Conservation (phyloP, 2,888 invertebrate genomes). For the Limnephilus rhombicus region DNA sequence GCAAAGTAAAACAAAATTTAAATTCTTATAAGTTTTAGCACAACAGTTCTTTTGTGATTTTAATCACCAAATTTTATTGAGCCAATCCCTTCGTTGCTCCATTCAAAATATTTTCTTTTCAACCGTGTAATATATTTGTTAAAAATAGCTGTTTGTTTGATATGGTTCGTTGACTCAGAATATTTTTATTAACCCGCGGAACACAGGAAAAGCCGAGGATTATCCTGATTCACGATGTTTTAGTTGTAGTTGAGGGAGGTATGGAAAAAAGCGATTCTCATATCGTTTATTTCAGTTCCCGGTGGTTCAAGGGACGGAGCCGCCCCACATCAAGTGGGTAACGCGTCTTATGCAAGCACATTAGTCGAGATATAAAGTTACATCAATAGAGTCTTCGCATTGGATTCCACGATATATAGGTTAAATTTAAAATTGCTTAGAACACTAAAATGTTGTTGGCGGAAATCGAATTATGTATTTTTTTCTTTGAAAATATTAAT, state of each 20-base stretch:
- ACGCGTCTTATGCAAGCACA: constrained; percentile 61
- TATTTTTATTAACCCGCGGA: constrained; percentile 33
- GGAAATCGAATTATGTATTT: background rate
- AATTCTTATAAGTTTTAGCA: background rate
- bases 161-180: constrained; percentile 32
- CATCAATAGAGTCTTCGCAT: constrained; percentile 54
- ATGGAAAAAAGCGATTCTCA: constrained; percentile 16
- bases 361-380: constrained; percentile 61
- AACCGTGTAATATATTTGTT: constrained; percentile 31
- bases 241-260: background rate
- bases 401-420: background rate
- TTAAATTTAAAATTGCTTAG: background rate
- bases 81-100: background rate
- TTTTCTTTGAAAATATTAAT: background rate
- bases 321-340: constrained; percentile 45
- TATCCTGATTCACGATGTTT: constrained; percentile 33
- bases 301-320: background rate
- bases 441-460: background rate
- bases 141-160: constrained; percentile 39
- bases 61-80: background rate
- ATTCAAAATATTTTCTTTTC: constrained; percentile 33
- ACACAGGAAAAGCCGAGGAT: constrained; percentile 31
- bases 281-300: background rate
- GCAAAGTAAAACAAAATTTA: background rate
- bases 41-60: background rate